These are phyloP conservation scores for Epirrhoe tristata DNA, from an alignment of 2,888 invertebrate genomes.

Conservation along the genomic window DNA sequence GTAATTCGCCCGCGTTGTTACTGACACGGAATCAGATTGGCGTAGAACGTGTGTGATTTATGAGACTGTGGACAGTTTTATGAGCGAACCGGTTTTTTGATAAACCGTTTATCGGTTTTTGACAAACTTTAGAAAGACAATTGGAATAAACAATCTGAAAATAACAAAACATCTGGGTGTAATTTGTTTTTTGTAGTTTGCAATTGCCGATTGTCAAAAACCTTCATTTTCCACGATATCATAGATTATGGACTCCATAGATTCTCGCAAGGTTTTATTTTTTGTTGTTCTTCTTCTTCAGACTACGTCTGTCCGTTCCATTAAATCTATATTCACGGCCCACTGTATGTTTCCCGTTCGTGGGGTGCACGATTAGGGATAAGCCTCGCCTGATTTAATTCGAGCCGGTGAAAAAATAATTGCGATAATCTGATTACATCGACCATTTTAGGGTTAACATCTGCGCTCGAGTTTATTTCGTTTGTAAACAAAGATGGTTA, in stretches of 20 bases:
- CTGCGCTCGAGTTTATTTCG: constrained; percentile 43
- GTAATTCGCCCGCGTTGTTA: constrained; percentile 74
- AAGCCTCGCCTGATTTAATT: constrained; percentile 47
- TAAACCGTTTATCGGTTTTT: background rate
- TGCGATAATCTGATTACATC: constrained; percentile 47
- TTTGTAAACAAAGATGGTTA: constrained; percentile 15
- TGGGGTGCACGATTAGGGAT: constrained; percentile 47
- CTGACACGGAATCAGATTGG: constrained; percentile 51
- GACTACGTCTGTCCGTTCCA: constrained; percentile 39
- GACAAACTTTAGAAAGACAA: background rate
- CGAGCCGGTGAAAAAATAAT: constrained; percentile 48
- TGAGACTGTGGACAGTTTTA: constrained; percentile 24
- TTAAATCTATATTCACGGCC: constrained; percentile 17
- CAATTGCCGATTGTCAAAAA: too few species aligned
- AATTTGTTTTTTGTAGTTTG: background rate
- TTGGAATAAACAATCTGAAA: background rate
- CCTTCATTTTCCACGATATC: too few species aligned
- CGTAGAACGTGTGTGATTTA: constrained; percentile 35
- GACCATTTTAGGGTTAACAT: constrained; percentile 45
- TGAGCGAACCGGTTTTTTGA: constrained; percentile 2
- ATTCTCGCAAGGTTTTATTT: too few species aligned
- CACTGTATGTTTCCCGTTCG: constrained; percentile 38
- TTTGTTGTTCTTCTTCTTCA: too few species aligned
- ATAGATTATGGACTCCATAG: too few species aligned
- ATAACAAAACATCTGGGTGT: background rate